Conservation (phyloP, 1,140 invertebrate genomes). For the Anagrus nilaparvatae region DNA sequence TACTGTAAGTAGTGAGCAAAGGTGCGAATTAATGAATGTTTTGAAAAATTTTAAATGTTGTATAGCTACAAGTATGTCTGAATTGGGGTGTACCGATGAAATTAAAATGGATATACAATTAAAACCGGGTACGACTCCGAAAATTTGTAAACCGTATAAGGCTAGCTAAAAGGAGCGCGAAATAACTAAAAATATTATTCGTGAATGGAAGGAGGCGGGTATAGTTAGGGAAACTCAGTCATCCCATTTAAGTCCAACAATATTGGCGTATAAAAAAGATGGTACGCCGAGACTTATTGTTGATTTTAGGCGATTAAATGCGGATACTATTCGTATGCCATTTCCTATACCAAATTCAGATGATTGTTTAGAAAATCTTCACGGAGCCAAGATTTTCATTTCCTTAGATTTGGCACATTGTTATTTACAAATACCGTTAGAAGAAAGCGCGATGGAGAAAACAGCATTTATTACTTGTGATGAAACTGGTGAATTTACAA, state of each 20-base stretch:
- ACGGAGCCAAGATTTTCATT: conserved; percentile 26
- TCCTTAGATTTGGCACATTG: conserved; percentile 40
- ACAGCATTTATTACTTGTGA: conserved; percentile 33
- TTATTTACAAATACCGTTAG: conserved; percentile 23
- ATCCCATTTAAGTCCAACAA: conserved; percentile 16
- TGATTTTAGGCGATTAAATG: conserved; percentile 31
- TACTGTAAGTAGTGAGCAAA: background rate
- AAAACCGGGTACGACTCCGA: conserved; percentile 2
- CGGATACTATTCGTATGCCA: conserved; percentile 26
- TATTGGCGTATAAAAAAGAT: conserved; percentile 29
- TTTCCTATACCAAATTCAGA: conserved; percentile 30
- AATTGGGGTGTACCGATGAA: conserved; percentile 5
- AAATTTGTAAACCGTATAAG: conserved; percentile 3
- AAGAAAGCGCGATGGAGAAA: conserved; percentile 25
- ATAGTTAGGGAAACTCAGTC: conserved; percentile 7
- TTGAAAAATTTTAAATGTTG: background rate
- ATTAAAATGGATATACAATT: conserved; percentile 14
- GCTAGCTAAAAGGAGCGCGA: background rate
- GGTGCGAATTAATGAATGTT: background rate
- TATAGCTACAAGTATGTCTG: background rate
- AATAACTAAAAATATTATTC: conserved; percentile 2
- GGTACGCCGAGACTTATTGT: conserved; percentile 29
- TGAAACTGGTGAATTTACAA: conserved; percentile 16
- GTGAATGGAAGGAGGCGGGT: conserved; percentile 5
- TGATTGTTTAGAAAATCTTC: conserved; percentile 22